Evolutionary conservation across 2,888 invertebrate genomes (phyloP), one percentile per base, ranked within the genome.

Genomic region (Scrobipalpa atriplicella): DNA sequence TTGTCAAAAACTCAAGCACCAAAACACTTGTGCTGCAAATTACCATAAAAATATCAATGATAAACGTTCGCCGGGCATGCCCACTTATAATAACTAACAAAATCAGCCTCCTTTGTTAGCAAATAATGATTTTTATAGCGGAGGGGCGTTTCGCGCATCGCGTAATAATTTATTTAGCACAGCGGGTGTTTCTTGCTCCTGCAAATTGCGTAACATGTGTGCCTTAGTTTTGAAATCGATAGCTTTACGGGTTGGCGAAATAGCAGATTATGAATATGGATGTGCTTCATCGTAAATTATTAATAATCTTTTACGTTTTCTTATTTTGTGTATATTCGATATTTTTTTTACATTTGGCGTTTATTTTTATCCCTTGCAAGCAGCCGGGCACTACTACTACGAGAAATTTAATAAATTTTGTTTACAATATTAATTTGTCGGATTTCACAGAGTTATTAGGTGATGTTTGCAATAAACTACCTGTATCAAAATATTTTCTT

Each of bases 201-300:
- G 85, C 91, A 90, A 92, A 92, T 91, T 90, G 87, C 79, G 78
- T 82, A 86, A 88, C 90, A 92, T 90, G 90, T 90, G 90, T 38
- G 80, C 75, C 72, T 72, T 68, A 69, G 56, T 68, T 71, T 70
- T 76, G 84, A 77, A 80, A 86, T 85, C 82, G 84, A 86, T 85
- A 83, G 73, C 72, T 73, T 74, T 75, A 69, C 51, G 64, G 56
- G 41, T 21, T 68, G 62, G 36, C 18, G 54, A 43, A 54, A 52
- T 63, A 62, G 16, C 58, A 36, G 58, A 58, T 58, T 58, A 58
- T 52, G 52, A 52, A 52, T 52, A 64, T 64, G 64, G 65, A 43
- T 62, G 62, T 16, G 29, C 41, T 62, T 56, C 56, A 36, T 56
- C 38, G 38, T 58, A 38, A 58, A 58, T 58, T 36, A 56, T 56